phyloP scores from a whole-genome alignment of 92 coral and sea anemone genomes.

The Desmophyllum pertusum region DNA sequence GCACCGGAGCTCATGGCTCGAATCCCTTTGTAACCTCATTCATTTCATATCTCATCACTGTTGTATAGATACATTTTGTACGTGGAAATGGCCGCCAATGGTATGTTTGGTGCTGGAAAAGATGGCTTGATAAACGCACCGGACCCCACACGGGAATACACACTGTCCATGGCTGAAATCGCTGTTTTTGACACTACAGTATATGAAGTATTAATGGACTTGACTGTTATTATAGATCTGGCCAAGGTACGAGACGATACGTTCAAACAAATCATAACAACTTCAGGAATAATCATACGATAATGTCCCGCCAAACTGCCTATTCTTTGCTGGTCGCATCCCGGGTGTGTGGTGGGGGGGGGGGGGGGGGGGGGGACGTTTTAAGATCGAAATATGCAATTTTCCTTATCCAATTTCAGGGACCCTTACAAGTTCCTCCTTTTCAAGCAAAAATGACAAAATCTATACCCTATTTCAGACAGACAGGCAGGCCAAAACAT shows the following conservation, averaged over 20 bases:
- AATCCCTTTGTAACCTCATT: too few species aligned
- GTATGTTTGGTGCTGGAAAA: slow-evolving; percentile 96
- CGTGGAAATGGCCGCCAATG: slow-evolving; percentile 98
- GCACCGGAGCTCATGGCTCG: too few species aligned
- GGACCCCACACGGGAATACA: slow-evolving; percentile 72
- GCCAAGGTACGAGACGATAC: slow-evolving; percentile 79
- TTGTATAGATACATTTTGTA: slow-evolving; percentile 62
- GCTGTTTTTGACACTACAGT: slow-evolving; percentile 85
- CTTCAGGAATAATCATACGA: background rate
- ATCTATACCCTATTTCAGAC: too few species aligned
- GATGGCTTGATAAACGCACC: slow-evolving; percentile 91
- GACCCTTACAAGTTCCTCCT: too few species aligned
- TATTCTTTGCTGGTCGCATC: too few species aligned
- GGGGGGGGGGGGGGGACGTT: too few species aligned
- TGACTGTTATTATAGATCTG: slow-evolving; percentile 82
- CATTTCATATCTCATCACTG: slow-evolving; percentile 6
- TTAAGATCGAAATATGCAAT: too few species aligned
- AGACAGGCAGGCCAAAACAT: too few species aligned
- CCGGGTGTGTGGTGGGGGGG: too few species aligned
- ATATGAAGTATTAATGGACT: slow-evolving; percentile 80
- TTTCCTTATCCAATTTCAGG: too few species aligned
- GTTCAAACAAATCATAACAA: background rate
- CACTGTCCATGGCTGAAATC: slow-evolving; percentile 90
- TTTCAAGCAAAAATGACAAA: too few species aligned
- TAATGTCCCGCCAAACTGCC: too few species aligned